Evolutionary conservation across 2,888 invertebrate species (phyloP).

Genomic region (Caenorhabditis auriculariae): DNA sequence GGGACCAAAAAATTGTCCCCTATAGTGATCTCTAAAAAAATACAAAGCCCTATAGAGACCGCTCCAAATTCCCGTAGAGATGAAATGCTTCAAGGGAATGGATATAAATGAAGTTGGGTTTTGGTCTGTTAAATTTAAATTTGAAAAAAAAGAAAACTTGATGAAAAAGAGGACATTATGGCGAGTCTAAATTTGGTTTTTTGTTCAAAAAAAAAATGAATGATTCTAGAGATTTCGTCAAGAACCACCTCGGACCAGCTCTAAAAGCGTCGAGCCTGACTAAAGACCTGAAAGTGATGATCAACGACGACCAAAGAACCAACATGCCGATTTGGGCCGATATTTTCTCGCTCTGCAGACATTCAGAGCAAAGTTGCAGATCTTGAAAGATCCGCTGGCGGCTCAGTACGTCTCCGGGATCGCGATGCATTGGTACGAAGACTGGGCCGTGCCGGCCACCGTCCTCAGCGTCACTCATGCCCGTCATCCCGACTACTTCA

Average conservation of each 20-base stretch:
- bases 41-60: too few species aligned
- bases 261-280: conserved; percentile 70
- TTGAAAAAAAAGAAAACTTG: too few species aligned
- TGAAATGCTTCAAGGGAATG: too few species aligned
- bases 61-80: too few species aligned
- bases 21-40: too few species aligned
- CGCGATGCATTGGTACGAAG: conserved; percentile 80
- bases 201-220: conserved; percentile 16
- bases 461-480: conserved; percentile 71
- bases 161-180: conserved; percentile 68
- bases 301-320: conserved; percentile 72
- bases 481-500: conserved; percentile 73
- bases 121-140: too few species aligned
- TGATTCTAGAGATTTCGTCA: conserved; percentile 73
- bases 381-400: conserved; percentile 43
- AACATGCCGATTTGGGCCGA: conserved; percentile 72
- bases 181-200: too few species aligned
- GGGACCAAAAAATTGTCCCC: too few species aligned
- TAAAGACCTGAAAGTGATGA: conserved; percentile 74
- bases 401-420: conserved; percentile 72
- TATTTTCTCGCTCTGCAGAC: conserved; percentile 21
- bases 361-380: conserved; percentile 7
- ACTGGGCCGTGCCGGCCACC: conserved; percentile 67
- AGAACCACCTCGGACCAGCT: conserved; percentile 76
- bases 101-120: too few species aligned